Percentiles rank a stretch among this genome's conserved stretches.
phyloP scores from a whole-genome alignment of 2,797 vertebrate genomes.

The Holocentrus rufus region DNA sequence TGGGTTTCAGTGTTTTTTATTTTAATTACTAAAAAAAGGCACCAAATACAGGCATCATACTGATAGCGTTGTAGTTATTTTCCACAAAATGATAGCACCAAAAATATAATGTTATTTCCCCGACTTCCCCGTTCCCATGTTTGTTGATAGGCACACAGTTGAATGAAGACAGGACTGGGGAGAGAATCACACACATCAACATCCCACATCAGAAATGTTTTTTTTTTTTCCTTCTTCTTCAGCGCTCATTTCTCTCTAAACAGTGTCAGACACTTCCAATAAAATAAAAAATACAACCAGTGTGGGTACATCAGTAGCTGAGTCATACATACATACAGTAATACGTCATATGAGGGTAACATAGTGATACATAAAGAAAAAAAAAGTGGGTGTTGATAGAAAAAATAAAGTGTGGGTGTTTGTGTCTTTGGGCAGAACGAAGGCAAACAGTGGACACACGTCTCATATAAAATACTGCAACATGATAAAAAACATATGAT shows the following conservation, averaged over 20 bases:
- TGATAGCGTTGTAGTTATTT: slow-evolving; percentile 63
- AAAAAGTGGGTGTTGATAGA: slow-evolving; percentile 14
- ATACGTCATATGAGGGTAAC: slow-evolving; percentile 55
- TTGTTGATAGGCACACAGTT: slow-evolving; percentile 76
- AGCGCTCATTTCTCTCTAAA: slow-evolving; percentile 46
- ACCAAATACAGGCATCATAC: slow-evolving; percentile 81
- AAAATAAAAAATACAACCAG: slow-evolving; percentile 26
- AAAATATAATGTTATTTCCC: slow-evolving; percentile 73
- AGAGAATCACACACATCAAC: slow-evolving; percentile 19
- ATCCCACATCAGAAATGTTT: slow-evolving; percentile 1
- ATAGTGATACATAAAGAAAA: slow-evolving; percentile 54
- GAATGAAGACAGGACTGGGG: slow-evolving; percentile 33
- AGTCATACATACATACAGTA: slow-evolving; percentile 58
- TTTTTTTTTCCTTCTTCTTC: slow-evolving; percentile 30
- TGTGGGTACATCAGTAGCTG: slow-evolving; percentile 56
- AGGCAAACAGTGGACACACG: slow-evolving; percentile 55
- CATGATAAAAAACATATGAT: slow-evolving; percentile 35
- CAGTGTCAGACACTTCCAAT: slow-evolving; percentile 60
- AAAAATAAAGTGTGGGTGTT: slow-evolving; percentile 13
- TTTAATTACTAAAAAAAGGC: slow-evolving; percentile 86
- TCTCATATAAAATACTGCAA: slow-evolving; percentile 49
- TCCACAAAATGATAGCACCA: slow-evolving; percentile 79
- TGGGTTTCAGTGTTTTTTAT: slow-evolving; percentile 44
- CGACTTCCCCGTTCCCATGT: slow-evolving; percentile 50
- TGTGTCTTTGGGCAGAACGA: slow-evolving; percentile 67